Percentiles rank a stretch among this genome's conserved stretches.
These are phyloP conservation scores for Agelas oroides DNA, from an alignment of 37 sponge, comb jelly and placozoan genomes.

Conservation along the genomic window DNA sequence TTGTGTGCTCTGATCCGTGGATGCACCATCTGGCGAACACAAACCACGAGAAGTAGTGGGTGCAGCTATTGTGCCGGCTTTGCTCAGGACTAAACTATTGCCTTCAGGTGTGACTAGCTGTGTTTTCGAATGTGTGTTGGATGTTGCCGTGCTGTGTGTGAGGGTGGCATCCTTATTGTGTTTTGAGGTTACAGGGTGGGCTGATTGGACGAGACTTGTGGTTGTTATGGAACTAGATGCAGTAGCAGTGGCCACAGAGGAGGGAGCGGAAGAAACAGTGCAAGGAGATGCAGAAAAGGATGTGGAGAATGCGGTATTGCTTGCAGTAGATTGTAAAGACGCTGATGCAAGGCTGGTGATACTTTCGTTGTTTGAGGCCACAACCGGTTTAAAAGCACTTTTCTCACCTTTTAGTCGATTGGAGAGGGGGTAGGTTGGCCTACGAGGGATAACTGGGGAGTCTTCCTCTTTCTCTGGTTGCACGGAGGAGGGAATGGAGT, in stretches of 20 bases:
- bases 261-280: conserved; percentile 1
- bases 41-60: too few species aligned
- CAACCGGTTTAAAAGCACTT: conserved; percentile 32
- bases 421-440: conserved; percentile 34
- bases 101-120: too few species aligned
- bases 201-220: too few species aligned
- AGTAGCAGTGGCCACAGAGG: not conserved
- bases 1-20: too few species aligned
- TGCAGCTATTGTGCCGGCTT: too few species aligned
- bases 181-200: too few species aligned
- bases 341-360: not conserved
- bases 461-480: not conserved
- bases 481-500: conserved; percentile 9
- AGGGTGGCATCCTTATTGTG: too few species aligned
- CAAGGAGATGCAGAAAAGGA: not conserved
- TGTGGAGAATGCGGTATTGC: not conserved
- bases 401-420: not conserved
- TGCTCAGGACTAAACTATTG: too few species aligned
- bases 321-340: not conserved
- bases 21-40: too few species aligned
- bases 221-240: not conserved
- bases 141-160: too few species aligned
- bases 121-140: too few species aligned
- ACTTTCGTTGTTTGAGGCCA: not conserved
- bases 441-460: conserved; percentile 27